Evolutionary conservation across 2,113 vertebrate genomes (phyloP).

Genomic region (Microcebus ravelobensis): DNA sequence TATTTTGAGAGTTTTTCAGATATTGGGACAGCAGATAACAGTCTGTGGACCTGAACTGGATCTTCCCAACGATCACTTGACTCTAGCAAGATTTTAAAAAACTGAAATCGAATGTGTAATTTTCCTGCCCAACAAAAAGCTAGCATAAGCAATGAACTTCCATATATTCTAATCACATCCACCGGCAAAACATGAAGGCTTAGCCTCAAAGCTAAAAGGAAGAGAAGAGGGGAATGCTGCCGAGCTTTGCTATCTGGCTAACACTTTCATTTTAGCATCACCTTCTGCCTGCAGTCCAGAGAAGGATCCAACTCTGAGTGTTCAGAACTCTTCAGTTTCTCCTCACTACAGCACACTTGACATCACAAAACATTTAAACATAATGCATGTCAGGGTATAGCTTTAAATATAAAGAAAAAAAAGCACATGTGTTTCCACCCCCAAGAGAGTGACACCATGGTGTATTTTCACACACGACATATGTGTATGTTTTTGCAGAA

Average conservation of each 20-base stretch:
- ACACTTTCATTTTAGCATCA: background rate
- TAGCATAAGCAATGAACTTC: background rate
- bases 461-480: background rate
- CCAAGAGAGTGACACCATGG: background rate
- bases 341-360: background rate
- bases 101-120: background rate
- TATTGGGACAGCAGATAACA: background rate
- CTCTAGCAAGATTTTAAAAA: background rate
- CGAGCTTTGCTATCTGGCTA: rapidly evolving
- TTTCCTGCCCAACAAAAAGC: background rate
- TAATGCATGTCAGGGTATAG: background rate
- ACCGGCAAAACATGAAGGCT: background rate
- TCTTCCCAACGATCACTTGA: background rate
- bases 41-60: background rate
- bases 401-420: slow-evolving; percentile 13
- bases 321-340: background rate
- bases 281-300: background rate
- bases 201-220: background rate
- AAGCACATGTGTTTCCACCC: background rate
- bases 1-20: background rate
- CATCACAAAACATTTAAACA: background rate
- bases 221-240: background rate
- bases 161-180: background rate
- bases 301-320: background rate
- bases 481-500: background rate